Conservation (phyloP, 2,113 vertebrate species). For the Grantiella picta region DNA sequence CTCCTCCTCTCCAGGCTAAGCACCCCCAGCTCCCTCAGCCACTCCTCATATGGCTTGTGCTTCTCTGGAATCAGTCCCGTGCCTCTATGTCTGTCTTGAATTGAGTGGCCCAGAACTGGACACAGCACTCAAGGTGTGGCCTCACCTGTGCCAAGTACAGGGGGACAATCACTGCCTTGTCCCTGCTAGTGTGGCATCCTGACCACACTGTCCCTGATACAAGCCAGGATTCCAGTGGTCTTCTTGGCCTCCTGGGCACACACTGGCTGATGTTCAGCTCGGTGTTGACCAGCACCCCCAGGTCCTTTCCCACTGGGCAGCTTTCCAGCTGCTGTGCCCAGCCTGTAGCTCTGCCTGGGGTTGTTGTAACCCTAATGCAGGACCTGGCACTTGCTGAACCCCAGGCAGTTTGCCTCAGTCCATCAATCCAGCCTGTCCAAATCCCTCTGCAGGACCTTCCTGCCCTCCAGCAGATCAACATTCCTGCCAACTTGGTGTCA, state of each 20-base stretch:
- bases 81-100: neutral
- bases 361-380: neutral
- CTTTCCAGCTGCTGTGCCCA: neutral
- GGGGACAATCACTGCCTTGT: neutral
- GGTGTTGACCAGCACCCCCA: no score
- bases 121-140: neutral
- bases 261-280: neutral
- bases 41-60: accelerated
- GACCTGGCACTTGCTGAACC: neutral
- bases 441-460: neutral
- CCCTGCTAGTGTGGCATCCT: neutral
- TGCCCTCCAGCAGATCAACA: neutral
- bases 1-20: neutral
- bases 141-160: neutral
- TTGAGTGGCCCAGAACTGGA: neutral
- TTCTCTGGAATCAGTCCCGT: neutral
- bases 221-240: neutral
- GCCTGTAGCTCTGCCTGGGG: neutral
- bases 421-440: no score
- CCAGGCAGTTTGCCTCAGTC: accelerated
- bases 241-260: neutral
- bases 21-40: neutral
- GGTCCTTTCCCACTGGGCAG: neutral
- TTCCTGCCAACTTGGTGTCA: accelerated
- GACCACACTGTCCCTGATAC: neutral